Conservation (phyloP, 2,888 invertebrate species). For the Balanococcus diminutus region DNA sequence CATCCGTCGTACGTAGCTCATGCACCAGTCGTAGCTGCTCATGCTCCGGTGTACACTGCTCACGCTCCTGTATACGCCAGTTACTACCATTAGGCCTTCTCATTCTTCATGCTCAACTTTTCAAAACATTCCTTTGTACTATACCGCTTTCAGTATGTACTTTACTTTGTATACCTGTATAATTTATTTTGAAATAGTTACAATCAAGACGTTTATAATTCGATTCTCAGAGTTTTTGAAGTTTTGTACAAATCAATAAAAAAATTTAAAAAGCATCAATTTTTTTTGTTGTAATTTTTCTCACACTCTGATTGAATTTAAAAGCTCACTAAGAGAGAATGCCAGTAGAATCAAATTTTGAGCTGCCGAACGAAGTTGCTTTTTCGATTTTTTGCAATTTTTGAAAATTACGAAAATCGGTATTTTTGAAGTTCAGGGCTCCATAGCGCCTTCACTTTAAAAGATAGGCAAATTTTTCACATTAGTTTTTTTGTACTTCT, state of each 20-base stretch:
- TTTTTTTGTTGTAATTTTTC: not conserved
- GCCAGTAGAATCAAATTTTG: too few relatives aligned
- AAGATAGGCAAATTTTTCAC: too few relatives aligned
- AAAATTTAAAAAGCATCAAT: not conserved
- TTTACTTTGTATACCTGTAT: too few relatives aligned
- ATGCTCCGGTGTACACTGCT: slow-evolving; percentile 56
- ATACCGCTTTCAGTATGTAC: not conserved
- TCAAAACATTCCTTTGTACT: not conserved
- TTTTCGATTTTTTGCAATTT: too few relatives aligned
- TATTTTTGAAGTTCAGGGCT: too few relatives aligned
- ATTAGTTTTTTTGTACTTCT: too few relatives aligned
- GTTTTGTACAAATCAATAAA: slow-evolving; percentile 17
- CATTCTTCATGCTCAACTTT: not conserved
- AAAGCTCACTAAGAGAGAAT: too few relatives aligned
- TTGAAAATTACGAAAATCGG: too few relatives aligned
- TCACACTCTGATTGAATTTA: too few relatives aligned
- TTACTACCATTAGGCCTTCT: slow-evolving; percentile 6
- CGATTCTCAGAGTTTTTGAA: not conserved
- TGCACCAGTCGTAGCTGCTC: too few relatives aligned
- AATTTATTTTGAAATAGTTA: not conserved
- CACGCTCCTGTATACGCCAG: slow-evolving; percentile 56
- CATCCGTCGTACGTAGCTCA: slow-evolving; percentile 57
- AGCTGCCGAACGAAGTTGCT: too few relatives aligned
- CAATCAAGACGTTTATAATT: not conserved
- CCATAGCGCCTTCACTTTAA: too few relatives aligned